A percentile compares a stretch with the other conserved stretches of the same genome.
These are phyloP conservation scores for Nemopilema nomurai DNA, from an alignment of 30 jellyfish, hydroid and myxozoan species.

Conservation along the genomic window DNA sequence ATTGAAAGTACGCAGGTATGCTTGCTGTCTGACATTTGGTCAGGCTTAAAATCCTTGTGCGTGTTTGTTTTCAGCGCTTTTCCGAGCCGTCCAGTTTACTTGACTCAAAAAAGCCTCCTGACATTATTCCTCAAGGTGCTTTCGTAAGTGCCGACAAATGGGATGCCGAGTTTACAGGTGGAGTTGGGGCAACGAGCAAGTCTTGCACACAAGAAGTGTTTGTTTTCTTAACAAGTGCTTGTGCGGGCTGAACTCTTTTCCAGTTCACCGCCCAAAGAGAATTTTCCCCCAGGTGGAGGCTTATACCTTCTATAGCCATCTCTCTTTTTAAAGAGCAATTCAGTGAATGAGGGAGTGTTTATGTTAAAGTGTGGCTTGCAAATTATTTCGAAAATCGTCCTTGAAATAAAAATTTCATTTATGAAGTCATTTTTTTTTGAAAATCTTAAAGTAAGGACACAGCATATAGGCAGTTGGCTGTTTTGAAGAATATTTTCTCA, in stretches of 20 bases:
- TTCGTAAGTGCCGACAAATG: conserved; percentile 22
- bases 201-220: not conserved
- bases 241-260: not conserved
- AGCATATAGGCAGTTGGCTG: too few species aligned
- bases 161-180: not conserved
- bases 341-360: not conserved
- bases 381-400: too few species aligned
- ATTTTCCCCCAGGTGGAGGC: not conserved
- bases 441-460: too few species aligned
- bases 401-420: too few species aligned
- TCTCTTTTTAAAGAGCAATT: not conserved
- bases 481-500: too few species aligned
- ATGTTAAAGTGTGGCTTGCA: not conserved
- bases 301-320: not conserved
- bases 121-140: not conserved
- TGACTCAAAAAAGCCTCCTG: not conserved
- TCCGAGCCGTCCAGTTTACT: conserved; percentile 12
- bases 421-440: too few species aligned
- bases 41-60: conserved; percentile 31
- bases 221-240: not conserved
- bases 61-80: conserved; percentile 39
- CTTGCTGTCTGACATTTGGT: conserved; percentile 56
- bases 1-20: conserved; percentile 48
- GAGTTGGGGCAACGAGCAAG: not conserved
- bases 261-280: not conserved